Evolutionary conservation across 2,888 invertebrate species (phyloP), one percentile per base, ranked within the genome.

Genomic region (Elegia similella): DNA sequence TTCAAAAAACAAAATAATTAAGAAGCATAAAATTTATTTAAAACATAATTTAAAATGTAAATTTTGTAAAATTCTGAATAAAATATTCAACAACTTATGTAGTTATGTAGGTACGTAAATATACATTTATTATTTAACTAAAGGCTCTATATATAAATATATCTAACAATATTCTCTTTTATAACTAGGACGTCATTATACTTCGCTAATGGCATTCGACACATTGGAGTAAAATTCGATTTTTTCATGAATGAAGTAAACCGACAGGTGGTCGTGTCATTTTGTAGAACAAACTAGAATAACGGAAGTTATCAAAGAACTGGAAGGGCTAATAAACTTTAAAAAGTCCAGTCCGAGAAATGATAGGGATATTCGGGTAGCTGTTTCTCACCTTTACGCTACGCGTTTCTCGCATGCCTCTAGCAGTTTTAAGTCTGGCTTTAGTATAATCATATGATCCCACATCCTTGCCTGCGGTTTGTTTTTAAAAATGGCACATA

Each of bases 21-120:
- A 62, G 74, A 88, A 88, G 88, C 86, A 82, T 76, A 78, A 76
- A 55, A 74, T 89, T 88, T 86, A 84, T 87, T 88, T 74, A 75
- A 86, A 89, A 89, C 88, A 82, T 88, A 84, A 80, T 78, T 84
- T 80, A 86, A 84, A 84, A 82, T 86, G 86, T 88, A 90, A 86
- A 88, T 85, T 79, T 86, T 89, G 86, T 88, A 89, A 88, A 89
- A 82, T 84, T 86, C 83, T 84, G 82, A 86, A 86, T 86, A 86
- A 87, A 86, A 84, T 83, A 81, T 84, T 78, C 76, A 88, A 88
- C 88, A 88, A 80, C 79, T 76, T 68, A 70, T 69, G n/a, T n/a
- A 66, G 34, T 30, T 30, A 30, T 3, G 7, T 70, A 75, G 83
- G 30, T 53, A 80, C 76, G 69, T 80, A 80, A 76, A 75, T 68